Evolutionary conservation across 2,888 invertebrate genomes (phyloP).

Genomic region (Andrena bucephala): DNA sequence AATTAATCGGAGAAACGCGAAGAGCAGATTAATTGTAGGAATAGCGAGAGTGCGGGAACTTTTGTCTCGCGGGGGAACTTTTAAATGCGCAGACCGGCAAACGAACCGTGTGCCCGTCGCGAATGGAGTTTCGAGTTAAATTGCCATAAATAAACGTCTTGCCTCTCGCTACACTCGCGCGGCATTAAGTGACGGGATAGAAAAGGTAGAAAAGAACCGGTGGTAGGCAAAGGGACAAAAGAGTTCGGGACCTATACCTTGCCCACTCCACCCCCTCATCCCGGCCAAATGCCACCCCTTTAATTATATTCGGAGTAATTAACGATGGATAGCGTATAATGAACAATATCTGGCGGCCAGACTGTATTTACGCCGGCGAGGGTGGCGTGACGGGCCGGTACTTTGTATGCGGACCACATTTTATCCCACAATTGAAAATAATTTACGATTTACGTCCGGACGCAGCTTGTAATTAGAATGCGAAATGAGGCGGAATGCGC

Average conservation of each 20-base stretch:
- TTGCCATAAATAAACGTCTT: constrained; percentile 68
- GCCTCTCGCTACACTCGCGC: constrained; percentile 43
- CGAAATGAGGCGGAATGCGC: constrained; percentile 65
- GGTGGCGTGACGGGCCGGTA: constrained; percentile 16
- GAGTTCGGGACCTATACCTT: constrained; percentile 41
- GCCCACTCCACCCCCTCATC: neutral
- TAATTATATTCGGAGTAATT: constrained; percentile 78
- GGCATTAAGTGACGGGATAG: constrained; percentile 51
- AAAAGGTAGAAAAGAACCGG: constrained; percentile 19
- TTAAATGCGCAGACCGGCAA: constrained; percentile 47
- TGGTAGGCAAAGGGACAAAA: constrained; percentile 38
- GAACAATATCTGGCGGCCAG: constrained; percentile 72
- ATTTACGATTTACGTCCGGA: constrained; percentile 69
- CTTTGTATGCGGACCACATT: constrained; percentile 58
- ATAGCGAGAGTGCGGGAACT: constrained; percentile 38
- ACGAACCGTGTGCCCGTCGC: constrained; percentile 52
- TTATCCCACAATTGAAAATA: constrained; percentile 72
- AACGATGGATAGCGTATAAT: constrained; percentile 73
- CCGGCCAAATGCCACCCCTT: constrained; percentile 48
- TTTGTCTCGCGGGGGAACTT: constrained; percentile 47
- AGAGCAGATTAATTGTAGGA: constrained; percentile 34
- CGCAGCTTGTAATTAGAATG: constrained; percentile 70
- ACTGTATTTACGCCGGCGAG: constrained; percentile 58
- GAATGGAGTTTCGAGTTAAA: constrained; percentile 66
- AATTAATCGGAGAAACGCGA: constrained; percentile 44